Conservation (phyloP, 2,888 invertebrate species). For the Magallana nippona region DNA sequence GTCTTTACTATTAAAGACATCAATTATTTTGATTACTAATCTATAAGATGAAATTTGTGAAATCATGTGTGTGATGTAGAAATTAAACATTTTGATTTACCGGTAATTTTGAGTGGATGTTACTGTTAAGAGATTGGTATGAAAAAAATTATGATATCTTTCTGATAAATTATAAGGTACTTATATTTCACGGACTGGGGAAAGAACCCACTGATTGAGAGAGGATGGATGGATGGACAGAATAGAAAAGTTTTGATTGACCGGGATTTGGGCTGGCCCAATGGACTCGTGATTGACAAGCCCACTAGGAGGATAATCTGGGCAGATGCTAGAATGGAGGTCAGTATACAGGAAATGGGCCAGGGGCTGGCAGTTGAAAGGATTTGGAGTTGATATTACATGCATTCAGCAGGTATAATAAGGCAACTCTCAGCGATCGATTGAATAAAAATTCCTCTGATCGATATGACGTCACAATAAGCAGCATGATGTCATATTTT, state of each 20-base stretch:
- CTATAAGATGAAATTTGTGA: too few relatives aligned
- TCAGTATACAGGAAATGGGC: constrained; percentile 49
- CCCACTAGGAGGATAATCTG: constrained; percentile 74
- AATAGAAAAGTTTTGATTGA: constrained; percentile 91
- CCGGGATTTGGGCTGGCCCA: constrained; percentile 91
- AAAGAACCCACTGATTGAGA: constrained; percentile 92
- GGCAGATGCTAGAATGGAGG: constrained; percentile 80
- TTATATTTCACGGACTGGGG: constrained; percentile 99
- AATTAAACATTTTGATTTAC: too few relatives aligned
- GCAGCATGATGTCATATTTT: too few relatives aligned
- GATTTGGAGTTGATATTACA: not conserved
- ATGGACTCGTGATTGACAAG: constrained; percentile 89
- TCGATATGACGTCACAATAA: too few relatives aligned
- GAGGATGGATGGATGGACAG: constrained; percentile 97
- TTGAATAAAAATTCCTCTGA: too few relatives aligned
- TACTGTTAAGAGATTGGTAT: too few relatives aligned
- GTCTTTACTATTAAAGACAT: constrained; percentile 19
- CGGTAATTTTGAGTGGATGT: too few relatives aligned
- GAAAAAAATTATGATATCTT: too few relatives aligned
- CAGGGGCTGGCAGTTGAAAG: too few relatives aligned
- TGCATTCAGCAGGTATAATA: not conserved
- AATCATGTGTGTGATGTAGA: too few relatives aligned
- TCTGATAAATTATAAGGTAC: constrained; percentile 82
- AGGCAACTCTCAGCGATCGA: too few relatives aligned
- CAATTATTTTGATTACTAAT: too few relatives aligned